Evolutionary conservation across 2,888 invertebrate genomes (phyloP).

Genomic region (Eledona agricola): DNA sequence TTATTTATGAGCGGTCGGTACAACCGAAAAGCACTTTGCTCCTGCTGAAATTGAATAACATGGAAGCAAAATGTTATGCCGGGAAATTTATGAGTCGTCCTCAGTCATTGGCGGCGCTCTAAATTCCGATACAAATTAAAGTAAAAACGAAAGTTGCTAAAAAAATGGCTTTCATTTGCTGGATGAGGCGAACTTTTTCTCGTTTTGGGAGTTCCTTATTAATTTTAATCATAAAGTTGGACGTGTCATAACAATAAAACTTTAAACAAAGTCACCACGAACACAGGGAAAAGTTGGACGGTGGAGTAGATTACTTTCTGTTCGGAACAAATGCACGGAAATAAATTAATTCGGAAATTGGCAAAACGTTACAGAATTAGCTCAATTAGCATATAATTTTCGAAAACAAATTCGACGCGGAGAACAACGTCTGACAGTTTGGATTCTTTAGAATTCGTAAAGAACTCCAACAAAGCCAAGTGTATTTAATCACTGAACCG

Average conservation of each 20-base stretch:
- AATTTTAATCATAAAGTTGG: constrained; percentile 7
- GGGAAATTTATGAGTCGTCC: constrained; percentile 34
- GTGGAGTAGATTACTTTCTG: constrained; percentile 19
- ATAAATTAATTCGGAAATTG: constrained; percentile 30
- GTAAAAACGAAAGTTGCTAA: constrained; percentile 17
- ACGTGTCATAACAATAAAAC: constrained; percentile 11
- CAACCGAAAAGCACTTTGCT: constrained; percentile 36
- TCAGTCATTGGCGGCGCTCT: constrained; percentile 34
- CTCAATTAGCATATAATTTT: constrained; percentile 34
- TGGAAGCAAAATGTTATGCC: constrained; percentile 34
- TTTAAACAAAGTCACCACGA: constrained; percentile 9
- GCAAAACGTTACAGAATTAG: constrained; percentile 16
- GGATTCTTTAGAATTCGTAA: constrained; percentile 30
- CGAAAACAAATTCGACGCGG: constrained; percentile 21
- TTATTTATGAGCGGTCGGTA: constrained; percentile 37
- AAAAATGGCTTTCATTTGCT: constrained; percentile 34
- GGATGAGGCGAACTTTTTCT: constrained; percentile 11
- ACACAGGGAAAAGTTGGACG: constrained; percentile 16
- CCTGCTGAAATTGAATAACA: constrained; percentile 39
- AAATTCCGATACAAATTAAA: constrained; percentile 26
- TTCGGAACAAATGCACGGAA: constrained; percentile 3
- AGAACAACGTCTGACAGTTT: constrained; percentile 20
- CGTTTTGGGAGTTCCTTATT: constrained; percentile 5
- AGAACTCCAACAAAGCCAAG: constrained; percentile 39
- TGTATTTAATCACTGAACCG: constrained; percentile 46